Evolutionary conservation across 1,140 invertebrate genomes (phyloP).

Genomic region (Drosophila subobscura): DNA sequence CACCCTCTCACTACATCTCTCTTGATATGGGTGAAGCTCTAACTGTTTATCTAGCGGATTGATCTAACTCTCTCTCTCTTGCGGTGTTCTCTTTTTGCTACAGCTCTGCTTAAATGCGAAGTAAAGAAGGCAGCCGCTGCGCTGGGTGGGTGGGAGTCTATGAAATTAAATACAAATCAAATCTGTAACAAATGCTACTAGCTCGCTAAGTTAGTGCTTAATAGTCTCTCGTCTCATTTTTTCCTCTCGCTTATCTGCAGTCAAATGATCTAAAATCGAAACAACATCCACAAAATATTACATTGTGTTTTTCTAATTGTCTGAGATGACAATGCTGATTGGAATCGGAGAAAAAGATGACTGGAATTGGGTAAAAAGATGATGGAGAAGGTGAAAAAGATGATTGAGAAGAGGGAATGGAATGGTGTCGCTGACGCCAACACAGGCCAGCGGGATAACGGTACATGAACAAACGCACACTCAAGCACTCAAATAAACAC

Average conservation of each 20-base stretch:
- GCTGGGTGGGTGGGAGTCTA: too few relatives aligned
- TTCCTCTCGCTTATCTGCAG: conserved; percentile 56
- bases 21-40: conserved; percentile 53
- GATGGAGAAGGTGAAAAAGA: neutral
- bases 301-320: conserved; percentile 59
- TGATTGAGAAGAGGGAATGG: neutral
- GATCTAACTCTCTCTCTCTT: conserved; percentile 22
- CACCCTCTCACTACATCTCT: neutral
- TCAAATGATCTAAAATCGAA: conserved; percentile 40
- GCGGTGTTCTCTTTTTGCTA: neutral
- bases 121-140: too few relatives aligned
- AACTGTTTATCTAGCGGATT: conserved; percentile 65
- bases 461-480: conserved; percentile 57
- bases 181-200: too few relatives aligned
- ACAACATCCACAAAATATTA: conserved; percentile 36
- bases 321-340: conserved; percentile 73
- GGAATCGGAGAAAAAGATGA: conserved; percentile 23
- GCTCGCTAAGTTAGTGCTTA: too few relatives aligned
- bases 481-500: conserved; percentile 12
- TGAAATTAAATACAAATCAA: too few relatives aligned
- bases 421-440: too few relatives aligned
- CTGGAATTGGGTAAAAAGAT: conserved; percentile 1
- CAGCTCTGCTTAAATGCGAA: too few relatives aligned
- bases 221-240: conserved; percentile 30
- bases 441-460: conserved; percentile 45